Conservation (phyloP, 2,888 invertebrate species). For the Theodoxus fluviatilis region DNA sequence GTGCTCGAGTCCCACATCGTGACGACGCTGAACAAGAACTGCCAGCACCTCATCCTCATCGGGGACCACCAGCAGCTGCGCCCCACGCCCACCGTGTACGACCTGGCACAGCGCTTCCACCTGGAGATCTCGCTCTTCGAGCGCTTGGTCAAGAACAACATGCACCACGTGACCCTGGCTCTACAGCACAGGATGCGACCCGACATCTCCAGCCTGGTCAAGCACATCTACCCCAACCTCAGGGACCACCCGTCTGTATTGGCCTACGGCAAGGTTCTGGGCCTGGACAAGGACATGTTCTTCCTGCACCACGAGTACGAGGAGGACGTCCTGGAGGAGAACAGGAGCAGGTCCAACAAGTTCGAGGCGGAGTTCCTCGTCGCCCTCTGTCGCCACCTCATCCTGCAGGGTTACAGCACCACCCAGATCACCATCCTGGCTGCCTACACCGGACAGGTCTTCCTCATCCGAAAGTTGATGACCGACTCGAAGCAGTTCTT, state of each 20-base stretch:
- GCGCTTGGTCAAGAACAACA: constrained; percentile 75
- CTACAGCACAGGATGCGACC: constrained; percentile 69
- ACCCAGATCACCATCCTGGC: constrained; percentile 51
- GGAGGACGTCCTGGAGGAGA: constrained; percentile 36
- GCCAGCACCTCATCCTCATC: constrained; percentile 83
- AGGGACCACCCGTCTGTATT: constrained; percentile 41
- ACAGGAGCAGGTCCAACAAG: constrained; percentile 43
- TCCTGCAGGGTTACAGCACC: constrained; percentile 48
- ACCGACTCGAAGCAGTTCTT: constrained; percentile 25
- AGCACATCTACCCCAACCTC: constrained; percentile 46
- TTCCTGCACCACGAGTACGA: constrained; percentile 44
- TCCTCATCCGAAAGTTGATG: constrained; percentile 31
- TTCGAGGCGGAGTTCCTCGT: constrained; percentile 49
- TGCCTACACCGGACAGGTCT: constrained; percentile 54
- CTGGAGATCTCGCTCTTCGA: constrained; percentile 83
- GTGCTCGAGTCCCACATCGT: constrained; percentile 83
- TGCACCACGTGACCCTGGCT: constrained; percentile 71
- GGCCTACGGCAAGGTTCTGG: constrained; percentile 36
- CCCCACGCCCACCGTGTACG: constrained; percentile 76
- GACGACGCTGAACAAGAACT: constrained; percentile 75
- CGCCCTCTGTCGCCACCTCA: constrained; percentile 43
- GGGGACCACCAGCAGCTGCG: constrained; percentile 82
- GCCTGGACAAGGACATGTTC: constrained; percentile 42
- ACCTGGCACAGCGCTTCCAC: constrained; percentile 73
- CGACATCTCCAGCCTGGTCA: constrained; percentile 44